These are phyloP conservation scores for Protonibea diacanthus DNA, from an alignment of 2,797 vertebrate genomes.

Conservation along the genomic window DNA sequence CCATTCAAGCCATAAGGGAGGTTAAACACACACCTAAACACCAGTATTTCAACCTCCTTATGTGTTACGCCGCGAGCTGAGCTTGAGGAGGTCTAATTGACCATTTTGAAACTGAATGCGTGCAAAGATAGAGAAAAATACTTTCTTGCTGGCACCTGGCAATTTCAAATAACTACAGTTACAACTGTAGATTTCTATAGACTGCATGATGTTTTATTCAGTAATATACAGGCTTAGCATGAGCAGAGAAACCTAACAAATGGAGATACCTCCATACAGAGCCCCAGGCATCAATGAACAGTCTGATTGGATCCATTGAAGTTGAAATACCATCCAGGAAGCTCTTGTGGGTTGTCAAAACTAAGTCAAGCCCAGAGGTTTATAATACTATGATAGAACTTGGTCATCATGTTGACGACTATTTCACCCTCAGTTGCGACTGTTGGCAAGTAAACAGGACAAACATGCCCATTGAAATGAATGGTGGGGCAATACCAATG, in stretches of 20 bases:
- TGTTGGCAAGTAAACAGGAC: too few relatives aligned
- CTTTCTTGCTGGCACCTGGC: background rate
- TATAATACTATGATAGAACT: background rate
- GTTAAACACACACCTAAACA: constrained; percentile 63
- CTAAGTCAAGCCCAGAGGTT: background rate
- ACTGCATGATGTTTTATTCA: background rate
- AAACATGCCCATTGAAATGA: background rate
- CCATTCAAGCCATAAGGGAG: constrained; percentile 54
- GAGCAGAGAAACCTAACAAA: background rate
- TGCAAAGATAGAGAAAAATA: background rate
- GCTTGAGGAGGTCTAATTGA: constrained; percentile 20
- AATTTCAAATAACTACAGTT: background rate
- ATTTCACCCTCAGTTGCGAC: too few relatives aligned
- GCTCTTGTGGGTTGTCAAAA: background rate
- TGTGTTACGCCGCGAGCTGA: constrained; percentile 33
- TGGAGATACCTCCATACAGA: background rate
- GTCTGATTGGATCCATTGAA: background rate
- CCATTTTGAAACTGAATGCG: background rate
- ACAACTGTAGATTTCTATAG: background rate
- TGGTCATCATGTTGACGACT: background rate
- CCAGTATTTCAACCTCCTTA: constrained; percentile 44
- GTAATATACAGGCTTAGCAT: background rate
- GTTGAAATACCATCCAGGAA: background rate
- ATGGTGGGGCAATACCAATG: background rate
- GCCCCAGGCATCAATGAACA: background rate